Evolutionary conservation across 2,113 vertebrate species (phyloP).

Genomic region (Uria lomvia): DNA sequence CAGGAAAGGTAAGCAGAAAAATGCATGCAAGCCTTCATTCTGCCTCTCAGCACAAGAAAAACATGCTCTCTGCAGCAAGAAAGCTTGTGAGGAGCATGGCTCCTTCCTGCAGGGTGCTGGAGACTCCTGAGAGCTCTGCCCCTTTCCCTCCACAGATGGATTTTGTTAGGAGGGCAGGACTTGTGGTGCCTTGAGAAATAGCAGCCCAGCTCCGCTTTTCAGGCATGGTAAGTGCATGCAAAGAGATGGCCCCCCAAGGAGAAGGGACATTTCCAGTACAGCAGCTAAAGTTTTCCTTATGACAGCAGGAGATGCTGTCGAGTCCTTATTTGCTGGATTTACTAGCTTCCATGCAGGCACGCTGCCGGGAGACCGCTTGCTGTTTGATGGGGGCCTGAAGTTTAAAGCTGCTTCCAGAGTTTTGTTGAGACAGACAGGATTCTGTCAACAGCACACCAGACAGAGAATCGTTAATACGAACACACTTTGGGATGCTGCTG

Average conservation of each 20-base stretch:
- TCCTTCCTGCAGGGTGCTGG: background rate
- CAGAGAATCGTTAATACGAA: constrained; percentile 58
- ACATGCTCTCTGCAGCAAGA: fast-evolving
- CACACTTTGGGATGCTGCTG: constrained; percentile 59
- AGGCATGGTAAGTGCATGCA: background rate
- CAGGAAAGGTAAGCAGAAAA: constrained; percentile 31
- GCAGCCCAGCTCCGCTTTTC: background rate
- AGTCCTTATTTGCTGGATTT: constrained; percentile 66
- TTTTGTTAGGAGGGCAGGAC: background rate
- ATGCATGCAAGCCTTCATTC: background rate
- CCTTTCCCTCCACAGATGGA: background rate
- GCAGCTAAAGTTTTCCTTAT: constrained; percentile 42
- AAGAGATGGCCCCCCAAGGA: constrained; percentile 32
- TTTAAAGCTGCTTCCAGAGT: constrained; percentile 73
- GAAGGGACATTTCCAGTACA: constrained; percentile 52
- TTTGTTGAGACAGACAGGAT: constrained; percentile 74
- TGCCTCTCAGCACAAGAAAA: background rate
- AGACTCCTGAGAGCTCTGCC: background rate
- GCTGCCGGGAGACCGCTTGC: constrained; percentile 52
- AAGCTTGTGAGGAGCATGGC: background rate
- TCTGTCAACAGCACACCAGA: constrained; percentile 71
- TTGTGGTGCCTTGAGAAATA: background rate
- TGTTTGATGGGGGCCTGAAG: constrained; percentile 63
- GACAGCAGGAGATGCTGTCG: constrained; percentile 67
- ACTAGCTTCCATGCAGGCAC: constrained; percentile 51